Evolutionary conservation across 2,888 invertebrate genomes (phyloP), one percentile per base, ranked within the genome.

Genomic region (Oxycera nigricornis): DNA sequence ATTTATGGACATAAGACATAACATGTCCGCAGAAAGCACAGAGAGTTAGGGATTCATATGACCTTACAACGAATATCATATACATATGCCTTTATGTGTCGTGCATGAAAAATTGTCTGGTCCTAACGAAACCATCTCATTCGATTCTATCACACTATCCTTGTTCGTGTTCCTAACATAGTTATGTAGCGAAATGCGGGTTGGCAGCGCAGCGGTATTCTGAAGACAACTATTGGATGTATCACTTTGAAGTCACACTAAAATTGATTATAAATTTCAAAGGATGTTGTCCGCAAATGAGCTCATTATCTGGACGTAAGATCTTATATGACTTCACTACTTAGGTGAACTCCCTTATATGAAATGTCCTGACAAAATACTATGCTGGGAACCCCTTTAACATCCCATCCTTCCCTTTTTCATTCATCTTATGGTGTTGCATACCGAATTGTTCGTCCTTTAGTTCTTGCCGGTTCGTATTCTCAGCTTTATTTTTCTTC

Each of bases 81-180:
- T 22, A 35, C 70, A 70, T 52, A 55, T 68, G 67, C 67, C 28
- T 41, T 68, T 46, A 68, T 70, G 70, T 70, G 70, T 52, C 55
- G 70, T 70, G 70, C 70, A 70, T 70, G 70, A 70, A 52, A 70
- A 70, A 70, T 70, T 52, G 70, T 52, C 70, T 70, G 70, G 30
- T 31, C 70, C 30, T 50, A n/a, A 17, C 3, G 41, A 31, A 28
- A 68, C 41, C 52, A 70, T 70, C 70, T 52, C 55, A 31, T 70
- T 52, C 70, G 35, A 70, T 52, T 70, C 70, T 55, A 52, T 30
- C 70, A 70, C 70, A 70, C 68, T 70, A 55, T 70, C 11, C 55
- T 20, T 22, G 70, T 24, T 55, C 22, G 24, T 55, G 24, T 55
- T 24, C 9, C 17, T n/a, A n/a, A n/a, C n/a, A n/a, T n/a, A n/a